phyloP scores from a whole-genome alignment of 1,140 invertebrate genomes.

The Lucilia cuprina region DNA sequence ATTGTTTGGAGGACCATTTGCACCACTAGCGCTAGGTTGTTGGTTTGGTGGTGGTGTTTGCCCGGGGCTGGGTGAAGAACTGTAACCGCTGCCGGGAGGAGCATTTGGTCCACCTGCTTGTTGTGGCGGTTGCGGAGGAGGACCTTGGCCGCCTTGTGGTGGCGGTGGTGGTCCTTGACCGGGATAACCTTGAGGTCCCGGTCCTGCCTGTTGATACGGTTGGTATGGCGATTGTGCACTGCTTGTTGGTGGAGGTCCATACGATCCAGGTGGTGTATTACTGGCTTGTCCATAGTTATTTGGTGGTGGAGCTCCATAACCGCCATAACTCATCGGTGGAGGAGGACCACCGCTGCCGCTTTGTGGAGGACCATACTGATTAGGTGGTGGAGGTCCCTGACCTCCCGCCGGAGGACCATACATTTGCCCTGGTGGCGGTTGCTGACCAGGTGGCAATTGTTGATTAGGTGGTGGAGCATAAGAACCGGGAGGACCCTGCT shows the following conservation, averaged over 20 bases:
- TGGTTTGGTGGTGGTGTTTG: slow-evolving; percentile 57
- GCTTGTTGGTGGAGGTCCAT: slow-evolving; percentile 48
- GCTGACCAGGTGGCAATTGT: slow-evolving; percentile 48
- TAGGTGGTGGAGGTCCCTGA: slow-evolving; percentile 61
- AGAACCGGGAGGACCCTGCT: slow-evolving; percentile 52
- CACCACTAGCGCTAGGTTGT: slow-evolving; percentile 43
- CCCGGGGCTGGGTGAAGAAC: slow-evolving; percentile 53
- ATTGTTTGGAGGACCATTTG: slow-evolving; percentile 46
- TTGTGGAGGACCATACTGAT: slow-evolving; percentile 58
- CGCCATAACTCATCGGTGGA: slow-evolving; percentile 55
- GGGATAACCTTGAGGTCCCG: slow-evolving; percentile 44
- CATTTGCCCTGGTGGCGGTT: slow-evolving; percentile 54
- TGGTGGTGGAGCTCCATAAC: slow-evolving; percentile 52
- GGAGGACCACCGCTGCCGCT: slow-evolving; percentile 51
- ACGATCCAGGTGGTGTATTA: slow-evolving; percentile 39
- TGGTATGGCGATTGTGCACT: slow-evolving; percentile 52
- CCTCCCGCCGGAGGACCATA: slow-evolving; percentile 59
- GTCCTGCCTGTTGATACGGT: slow-evolving; percentile 49
- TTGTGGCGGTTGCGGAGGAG: slow-evolving; percentile 35
- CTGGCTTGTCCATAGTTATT: slow-evolving; percentile 45
- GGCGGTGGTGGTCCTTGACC: slow-evolving; percentile 45
- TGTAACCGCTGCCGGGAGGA: slow-evolving; percentile 52
- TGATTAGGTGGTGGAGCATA: slow-evolving; percentile 53
- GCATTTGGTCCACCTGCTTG: slow-evolving; percentile 40
- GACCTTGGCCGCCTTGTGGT: slow-evolving; percentile 39